Evolutionary conservation across 2,888 invertebrate genomes (phyloP).

Genomic region (Drosophila rubida): DNA sequence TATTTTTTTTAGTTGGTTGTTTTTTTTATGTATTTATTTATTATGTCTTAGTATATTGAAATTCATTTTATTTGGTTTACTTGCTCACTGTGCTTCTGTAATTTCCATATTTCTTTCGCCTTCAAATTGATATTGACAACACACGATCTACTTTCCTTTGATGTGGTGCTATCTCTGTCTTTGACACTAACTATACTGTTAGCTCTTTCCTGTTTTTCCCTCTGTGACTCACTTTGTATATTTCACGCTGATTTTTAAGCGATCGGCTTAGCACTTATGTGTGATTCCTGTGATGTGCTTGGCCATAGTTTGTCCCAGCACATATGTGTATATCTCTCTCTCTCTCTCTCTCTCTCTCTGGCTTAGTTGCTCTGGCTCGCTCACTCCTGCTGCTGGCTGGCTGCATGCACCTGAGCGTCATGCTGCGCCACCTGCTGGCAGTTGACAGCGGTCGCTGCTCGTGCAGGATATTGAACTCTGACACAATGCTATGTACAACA

Average conservation of each 20-base stretch:
- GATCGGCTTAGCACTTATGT: too few relatives aligned
- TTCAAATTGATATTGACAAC: too few relatives aligned
- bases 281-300: background rate
- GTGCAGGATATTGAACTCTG: constrained; percentile 79
- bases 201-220: too few relatives aligned
- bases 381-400: background rate
- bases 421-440: constrained; percentile 50
- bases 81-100: too few relatives aligned
- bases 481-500: constrained; percentile 68
- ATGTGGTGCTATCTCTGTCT: background rate
- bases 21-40: too few relatives aligned
- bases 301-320: too few relatives aligned
- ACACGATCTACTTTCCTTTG: background rate
- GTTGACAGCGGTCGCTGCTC: constrained; percentile 13
- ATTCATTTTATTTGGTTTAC: too few relatives aligned
- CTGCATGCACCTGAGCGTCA: constrained; percentile 10
- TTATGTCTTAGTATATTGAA: too few relatives aligned
- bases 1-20: too few relatives aligned
- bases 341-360: background rate
- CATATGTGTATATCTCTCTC: background rate
- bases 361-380: background rate
- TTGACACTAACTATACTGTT: too few relatives aligned
- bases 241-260: background rate
- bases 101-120: too few relatives aligned
- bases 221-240: background rate